Percentiles rank a stretch among this genome's conserved stretches.
These are phyloP conservation scores for Zaprionus gabonicus DNA, from an alignment of 1,140 invertebrate genomes.

Conservation along the genomic window DNA sequence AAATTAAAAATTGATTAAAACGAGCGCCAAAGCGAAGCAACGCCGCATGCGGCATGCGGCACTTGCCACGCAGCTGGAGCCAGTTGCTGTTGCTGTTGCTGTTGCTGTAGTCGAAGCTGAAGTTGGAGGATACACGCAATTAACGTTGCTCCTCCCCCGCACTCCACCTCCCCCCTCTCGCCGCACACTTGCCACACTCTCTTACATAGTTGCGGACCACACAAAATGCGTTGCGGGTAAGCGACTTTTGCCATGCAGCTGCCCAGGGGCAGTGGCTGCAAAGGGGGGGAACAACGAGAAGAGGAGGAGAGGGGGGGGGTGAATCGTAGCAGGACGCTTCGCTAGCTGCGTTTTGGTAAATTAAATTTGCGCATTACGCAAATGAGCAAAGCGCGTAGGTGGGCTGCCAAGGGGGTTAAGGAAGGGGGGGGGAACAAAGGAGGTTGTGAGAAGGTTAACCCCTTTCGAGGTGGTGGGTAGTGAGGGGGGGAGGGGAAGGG, in stretches of 20 bases:
- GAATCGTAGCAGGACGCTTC: constrained; percentile 35
- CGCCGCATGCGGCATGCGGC: constrained; percentile 3
- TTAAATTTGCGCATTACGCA: constrained; percentile 83
- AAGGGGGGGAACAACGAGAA: no score
- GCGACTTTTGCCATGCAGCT: constrained; percentile 48
- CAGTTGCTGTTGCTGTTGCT: not conserved
- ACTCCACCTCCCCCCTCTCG: not conserved
- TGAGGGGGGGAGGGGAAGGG: not conserved
- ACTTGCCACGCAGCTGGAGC: constrained; percentile 49
- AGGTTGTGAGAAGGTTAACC: constrained; percentile 20
- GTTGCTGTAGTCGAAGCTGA: constrained; percentile 12
- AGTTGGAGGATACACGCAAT: constrained; percentile 76
- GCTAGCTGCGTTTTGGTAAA: constrained; percentile 74
- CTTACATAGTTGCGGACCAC: constrained; percentile 52
- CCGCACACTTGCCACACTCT: constrained; percentile 29
- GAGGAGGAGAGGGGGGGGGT: not conserved
- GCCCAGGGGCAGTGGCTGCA: not conserved
- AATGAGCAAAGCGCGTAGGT: constrained; percentile 63
- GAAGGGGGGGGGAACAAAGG: not conserved
- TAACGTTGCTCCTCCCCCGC: constrained; percentile 66
- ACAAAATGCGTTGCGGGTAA: constrained; percentile 73
- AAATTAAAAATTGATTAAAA: constrained; percentile 84
- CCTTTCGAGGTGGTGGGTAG: not conserved
- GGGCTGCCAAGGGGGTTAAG: not conserved
- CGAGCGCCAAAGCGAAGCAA: constrained; percentile 45